Evolutionary conservation across 2,113 vertebrate genomes (phyloP).

Genomic region (Sprattus sprattus): DNA sequence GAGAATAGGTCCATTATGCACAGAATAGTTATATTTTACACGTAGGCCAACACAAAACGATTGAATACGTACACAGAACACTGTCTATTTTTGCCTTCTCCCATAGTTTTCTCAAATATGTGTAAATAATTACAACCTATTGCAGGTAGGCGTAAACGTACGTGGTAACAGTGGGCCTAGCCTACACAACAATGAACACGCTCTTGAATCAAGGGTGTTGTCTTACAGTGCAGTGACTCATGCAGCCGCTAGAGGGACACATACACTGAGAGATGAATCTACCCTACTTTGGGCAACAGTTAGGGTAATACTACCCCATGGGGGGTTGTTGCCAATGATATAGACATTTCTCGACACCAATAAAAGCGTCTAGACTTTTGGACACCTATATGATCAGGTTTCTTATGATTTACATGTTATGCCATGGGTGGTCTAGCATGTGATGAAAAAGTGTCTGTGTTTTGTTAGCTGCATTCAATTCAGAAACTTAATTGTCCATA

Average conservation of each 20-base stretch:
- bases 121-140: background rate
- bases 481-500: no score
- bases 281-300: background rate
- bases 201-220: background rate
- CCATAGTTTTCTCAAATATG: background rate
- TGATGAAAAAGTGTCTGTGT: background rate
- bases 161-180: background rate
- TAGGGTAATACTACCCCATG: no score
- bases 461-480: background rate
- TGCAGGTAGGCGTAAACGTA: no score
- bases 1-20: no score
- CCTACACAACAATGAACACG: background rate
- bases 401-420: background rate
- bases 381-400: background rate
- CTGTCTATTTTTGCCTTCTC: background rate
- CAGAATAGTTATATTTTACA: background rate
- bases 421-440: background rate
- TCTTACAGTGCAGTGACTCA: background rate
- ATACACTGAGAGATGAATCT: background rate
- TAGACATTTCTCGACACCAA: no score
- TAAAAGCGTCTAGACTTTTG: no score
- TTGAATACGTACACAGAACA: background rate
- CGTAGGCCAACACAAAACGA: background rate
- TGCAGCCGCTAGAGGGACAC: constrained; percentile 38
- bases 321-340: no score